Evolutionary conservation across 1,140 invertebrate species (phyloP), one percentile per base, ranked within the genome.

Genomic region (Marisa cornuarietis): DNA sequence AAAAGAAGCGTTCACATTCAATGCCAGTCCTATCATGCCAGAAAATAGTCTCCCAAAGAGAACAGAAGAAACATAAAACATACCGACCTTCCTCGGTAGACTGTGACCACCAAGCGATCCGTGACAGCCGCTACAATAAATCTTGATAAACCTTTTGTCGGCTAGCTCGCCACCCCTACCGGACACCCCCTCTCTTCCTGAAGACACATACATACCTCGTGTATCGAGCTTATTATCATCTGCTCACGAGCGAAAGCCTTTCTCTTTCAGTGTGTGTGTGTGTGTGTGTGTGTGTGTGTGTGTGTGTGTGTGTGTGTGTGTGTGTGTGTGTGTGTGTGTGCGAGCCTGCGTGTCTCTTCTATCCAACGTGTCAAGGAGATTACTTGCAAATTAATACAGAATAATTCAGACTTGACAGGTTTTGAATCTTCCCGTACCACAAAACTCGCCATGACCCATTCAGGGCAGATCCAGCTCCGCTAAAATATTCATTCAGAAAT

Each of bases 291-390:
- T 68, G 3, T 24, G n/a, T 20, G 66, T 68, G 66, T 68, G 66
- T 68, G 66, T 68, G 3, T 24, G n/a, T 20, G 66, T 68, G 66
- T 68, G 66, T 68, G 66, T 68, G 3, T 24, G n/a, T 20, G 66
- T 68, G 66, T 68, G 66, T 68, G 66, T 68, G 3, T 24, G n/a
- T 20, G 66, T 68, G 66, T 68, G 66, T 68, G 66, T 68, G n/a
- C n/a, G n/a, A n/a, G n/a, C n/a, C 8, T 68, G 66, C 42, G 66
- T 22, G 20, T 68, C 24, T 1, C 0, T 68, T 13, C 14, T 68
- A 22, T 68, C 24, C 42, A 31, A 31, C 16, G 66, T 68, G 66
- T 68, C 14, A 8, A 31, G 14, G 66, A 14, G 22, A 14, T 18
- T 31, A 31, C 31, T 42, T 42, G 31, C 5, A 42, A 42, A 42